Conservation (phyloP, 37 sponge, comb jelly and placozoan genomes). For the Theonella swinhoei region DNA sequence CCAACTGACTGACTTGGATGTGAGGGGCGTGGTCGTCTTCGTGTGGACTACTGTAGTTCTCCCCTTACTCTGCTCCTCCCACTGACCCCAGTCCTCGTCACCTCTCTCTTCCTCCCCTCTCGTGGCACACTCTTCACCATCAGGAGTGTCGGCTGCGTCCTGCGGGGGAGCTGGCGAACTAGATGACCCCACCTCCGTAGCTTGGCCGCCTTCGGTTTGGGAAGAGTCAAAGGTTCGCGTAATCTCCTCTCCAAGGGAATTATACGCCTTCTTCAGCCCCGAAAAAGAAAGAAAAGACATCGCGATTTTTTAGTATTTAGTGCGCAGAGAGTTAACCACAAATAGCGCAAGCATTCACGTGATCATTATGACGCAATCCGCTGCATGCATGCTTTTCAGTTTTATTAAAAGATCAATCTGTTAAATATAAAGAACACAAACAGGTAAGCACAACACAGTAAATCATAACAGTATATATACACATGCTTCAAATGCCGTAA, state of each 20-base stretch:
- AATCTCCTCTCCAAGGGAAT: conserved; percentile 60
- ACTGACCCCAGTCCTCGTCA: conserved; percentile 17
- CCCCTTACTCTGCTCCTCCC: background rate
- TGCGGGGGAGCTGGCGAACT: background rate
- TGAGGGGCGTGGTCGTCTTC: too few species aligned
- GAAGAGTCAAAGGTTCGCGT: conserved; percentile 38
- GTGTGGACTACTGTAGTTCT: background rate
- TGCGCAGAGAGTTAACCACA: too few species aligned
- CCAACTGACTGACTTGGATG: too few species aligned
- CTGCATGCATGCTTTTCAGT: too few species aligned
- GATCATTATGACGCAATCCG: too few species aligned
- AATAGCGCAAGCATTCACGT: too few species aligned
- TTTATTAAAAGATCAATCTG: too few species aligned
- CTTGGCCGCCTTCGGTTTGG: background rate
- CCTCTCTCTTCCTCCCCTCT: background rate
- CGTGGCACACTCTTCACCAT: background rate
- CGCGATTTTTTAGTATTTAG: background rate
- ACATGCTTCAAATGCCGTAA: too few species aligned
- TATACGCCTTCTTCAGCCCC: conserved; percentile 66
- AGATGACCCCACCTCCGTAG: too few species aligned
- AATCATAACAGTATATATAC: too few species aligned
- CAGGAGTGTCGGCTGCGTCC: background rate
- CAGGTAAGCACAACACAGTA: too few species aligned
- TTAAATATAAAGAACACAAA: too few species aligned
- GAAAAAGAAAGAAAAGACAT: conserved; percentile 48